A percentile compares a stretch with the other conserved stretches of the same genome.
These are phyloP conservation scores for Phalacrocorax brasilianus DNA, from an alignment of 2,113 vertebrate species.

Conservation along the genomic window DNA sequence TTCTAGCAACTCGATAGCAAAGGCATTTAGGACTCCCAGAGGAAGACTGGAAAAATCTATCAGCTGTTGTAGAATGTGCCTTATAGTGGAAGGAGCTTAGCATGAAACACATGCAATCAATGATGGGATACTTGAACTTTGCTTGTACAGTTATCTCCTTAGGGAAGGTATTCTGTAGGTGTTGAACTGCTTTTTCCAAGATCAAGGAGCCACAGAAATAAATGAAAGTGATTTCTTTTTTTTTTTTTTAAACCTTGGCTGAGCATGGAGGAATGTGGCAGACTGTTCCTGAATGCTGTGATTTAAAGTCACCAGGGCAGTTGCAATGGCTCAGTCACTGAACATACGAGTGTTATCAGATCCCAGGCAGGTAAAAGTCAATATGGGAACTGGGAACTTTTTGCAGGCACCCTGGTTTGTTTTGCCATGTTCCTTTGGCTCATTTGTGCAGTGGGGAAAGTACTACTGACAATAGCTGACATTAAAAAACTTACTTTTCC, in stretches of 20 bases:
- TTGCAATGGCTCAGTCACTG: background rate
- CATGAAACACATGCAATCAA: constrained; percentile 64
- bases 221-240: constrained; percentile 40
- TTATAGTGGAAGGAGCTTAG: constrained; percentile 64
- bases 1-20: background rate
- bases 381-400: background rate
- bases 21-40: constrained; percentile 57
- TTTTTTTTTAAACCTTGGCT: background rate
- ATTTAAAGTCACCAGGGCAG: background rate
- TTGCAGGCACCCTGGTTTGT: background rate
- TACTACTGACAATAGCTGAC: background rate
- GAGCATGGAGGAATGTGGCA: background rate
- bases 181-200: constrained; percentile 54
- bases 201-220: constrained; percentile 51
- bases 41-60: constrained; percentile 66
- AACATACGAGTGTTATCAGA: background rate
- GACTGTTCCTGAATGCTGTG: background rate
- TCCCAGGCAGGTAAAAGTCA: background rate
- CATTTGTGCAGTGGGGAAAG: background rate
- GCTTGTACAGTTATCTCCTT: constrained; percentile 59
- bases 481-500: background rate
- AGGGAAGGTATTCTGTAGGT: constrained; percentile 43
- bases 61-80: constrained; percentile 61
- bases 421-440: background rate
- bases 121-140: constrained; percentile 67